Evolutionary conservation across 2,113 vertebrate genomes (phyloP).

Genomic region (Tragelaphus scriptus): DNA sequence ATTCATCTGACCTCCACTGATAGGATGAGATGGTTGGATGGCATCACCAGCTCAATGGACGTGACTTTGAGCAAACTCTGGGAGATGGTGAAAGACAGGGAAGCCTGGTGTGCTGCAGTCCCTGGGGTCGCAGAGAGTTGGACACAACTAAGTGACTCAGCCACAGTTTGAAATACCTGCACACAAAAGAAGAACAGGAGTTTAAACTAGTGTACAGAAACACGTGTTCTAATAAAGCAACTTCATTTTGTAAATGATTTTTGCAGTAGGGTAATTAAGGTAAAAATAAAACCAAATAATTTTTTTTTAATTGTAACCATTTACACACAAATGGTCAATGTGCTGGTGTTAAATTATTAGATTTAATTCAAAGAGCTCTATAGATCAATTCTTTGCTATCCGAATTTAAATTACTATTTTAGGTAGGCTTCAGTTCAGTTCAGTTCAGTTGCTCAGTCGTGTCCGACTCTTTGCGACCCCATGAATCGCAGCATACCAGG

Average conservation of each 20-base stretch:
- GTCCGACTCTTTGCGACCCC: no score
- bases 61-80: background rate
- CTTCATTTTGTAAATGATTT: background rate
- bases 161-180: background rate
- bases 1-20: background rate
- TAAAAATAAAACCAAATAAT: background rate
- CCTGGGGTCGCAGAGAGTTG: background rate
- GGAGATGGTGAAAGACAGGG: background rate
- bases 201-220: background rate
- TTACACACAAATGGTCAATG: background rate
- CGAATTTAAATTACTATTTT: background rate
- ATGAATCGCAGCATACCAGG: no score
- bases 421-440: background rate
- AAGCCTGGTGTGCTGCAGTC: background rate
- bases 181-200: background rate
- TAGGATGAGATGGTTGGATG: background rate
- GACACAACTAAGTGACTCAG: background rate
- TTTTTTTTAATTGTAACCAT: background rate
- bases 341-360: background rate
- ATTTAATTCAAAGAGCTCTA: background rate
- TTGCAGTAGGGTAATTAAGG: background rate
- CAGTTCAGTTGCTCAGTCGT: no score
- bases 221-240: background rate
- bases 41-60: background rate
- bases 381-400: background rate